These are phyloP conservation scores for Parapsyche elsis DNA, from an alignment of 1,140 invertebrate genomes.

Conservation along the genomic window DNA sequence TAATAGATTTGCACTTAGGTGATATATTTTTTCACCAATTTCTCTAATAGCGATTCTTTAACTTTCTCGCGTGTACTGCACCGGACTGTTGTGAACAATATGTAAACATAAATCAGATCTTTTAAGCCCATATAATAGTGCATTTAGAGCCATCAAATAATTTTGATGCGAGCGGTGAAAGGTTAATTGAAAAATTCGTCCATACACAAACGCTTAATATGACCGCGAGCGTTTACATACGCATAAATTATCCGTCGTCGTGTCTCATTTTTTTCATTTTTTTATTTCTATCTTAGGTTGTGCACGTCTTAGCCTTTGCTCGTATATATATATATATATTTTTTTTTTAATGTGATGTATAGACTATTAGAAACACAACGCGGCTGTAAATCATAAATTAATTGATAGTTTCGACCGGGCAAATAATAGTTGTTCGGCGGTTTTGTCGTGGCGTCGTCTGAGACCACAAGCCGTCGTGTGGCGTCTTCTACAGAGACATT, in stretches of 20 bases:
- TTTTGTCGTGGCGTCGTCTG: not conserved
- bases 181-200: conserved; percentile 32
- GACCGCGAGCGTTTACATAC: conserved; percentile 26
- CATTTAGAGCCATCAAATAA: too few species aligned
- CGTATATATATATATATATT: not conserved
- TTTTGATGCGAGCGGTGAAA: conserved; percentile 7
- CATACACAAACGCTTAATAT: conserved; percentile 25
- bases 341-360: not conserved
- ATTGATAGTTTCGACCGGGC: conserved; percentile 25
- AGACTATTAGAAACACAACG: conserved; percentile 1
- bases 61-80: too few species aligned
- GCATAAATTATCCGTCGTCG: not conserved
- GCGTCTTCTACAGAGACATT: conserved; percentile 22
- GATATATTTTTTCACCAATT: too few species aligned
- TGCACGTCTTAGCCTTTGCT: not conserved
- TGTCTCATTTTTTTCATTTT: not conserved
- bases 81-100: too few species aligned
- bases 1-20: too few species aligned
- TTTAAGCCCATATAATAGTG: too few species aligned
- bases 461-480: not conserved
- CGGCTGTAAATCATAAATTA: conserved; percentile 21
- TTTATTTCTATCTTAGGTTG: not conserved
- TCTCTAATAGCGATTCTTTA: too few species aligned
- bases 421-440: conserved; percentile 9
- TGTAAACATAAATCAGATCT: too few species aligned